Conservation (phyloP, 2,888 invertebrate species). For the Drosophila anceps region DNA sequence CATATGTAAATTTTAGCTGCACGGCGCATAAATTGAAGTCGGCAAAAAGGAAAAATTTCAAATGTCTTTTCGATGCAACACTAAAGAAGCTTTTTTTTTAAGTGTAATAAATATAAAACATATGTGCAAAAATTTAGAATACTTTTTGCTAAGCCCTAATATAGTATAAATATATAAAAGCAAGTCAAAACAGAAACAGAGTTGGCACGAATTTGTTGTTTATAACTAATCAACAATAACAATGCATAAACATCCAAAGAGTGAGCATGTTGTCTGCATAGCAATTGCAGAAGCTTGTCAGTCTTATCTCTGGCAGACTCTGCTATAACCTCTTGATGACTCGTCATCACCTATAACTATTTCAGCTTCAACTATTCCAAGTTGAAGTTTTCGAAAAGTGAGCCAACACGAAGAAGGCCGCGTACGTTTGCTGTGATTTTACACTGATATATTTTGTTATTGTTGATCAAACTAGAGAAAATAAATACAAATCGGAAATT, state of each 20-base stretch:
- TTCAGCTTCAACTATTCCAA: no score
- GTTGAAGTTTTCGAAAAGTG: background rate
- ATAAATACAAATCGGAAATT: background rate
- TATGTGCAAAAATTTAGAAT: background rate
- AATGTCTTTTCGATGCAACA: slow-evolving; percentile 25
- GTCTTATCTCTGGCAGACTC: background rate
- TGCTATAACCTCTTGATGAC: background rate
- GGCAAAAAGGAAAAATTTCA: slow-evolving; percentile 29
- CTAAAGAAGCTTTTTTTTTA: background rate
- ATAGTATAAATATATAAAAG: background rate
- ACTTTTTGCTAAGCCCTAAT: background rate
- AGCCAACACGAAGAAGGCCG: background rate
- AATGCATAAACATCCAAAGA: background rate
- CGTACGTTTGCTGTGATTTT: background rate
- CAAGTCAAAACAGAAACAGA: background rate
- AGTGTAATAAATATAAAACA: background rate
- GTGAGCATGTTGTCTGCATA: background rate
- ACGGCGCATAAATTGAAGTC: slow-evolving; percentile 68
- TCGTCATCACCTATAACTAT: background rate
- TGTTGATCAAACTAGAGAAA: background rate
- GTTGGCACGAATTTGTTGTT: background rate
- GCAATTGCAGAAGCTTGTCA: background rate
- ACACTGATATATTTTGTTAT: background rate
- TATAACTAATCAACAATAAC: background rate
- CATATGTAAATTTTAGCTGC: slow-evolving; percentile 70